phyloP scores from a whole-genome alignment of 2,113 vertebrate species.

The Argyrosomus japonicus region DNA sequence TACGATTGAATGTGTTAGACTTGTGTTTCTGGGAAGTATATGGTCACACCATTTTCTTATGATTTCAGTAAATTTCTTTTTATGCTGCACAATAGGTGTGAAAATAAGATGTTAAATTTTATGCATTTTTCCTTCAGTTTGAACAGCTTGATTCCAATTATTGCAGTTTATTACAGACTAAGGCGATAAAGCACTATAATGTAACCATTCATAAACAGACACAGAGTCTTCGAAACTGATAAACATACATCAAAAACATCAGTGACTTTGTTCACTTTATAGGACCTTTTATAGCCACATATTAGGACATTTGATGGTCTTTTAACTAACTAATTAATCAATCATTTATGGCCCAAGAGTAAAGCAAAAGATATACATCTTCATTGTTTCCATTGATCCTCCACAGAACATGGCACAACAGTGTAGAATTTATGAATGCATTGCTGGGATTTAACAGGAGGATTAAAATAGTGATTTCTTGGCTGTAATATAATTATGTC shows the following conservation, averaged over 20 bases:
- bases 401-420: not conserved
- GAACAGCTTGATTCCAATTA: too few species aligned
- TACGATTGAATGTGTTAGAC: too few species aligned
- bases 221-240: too few species aligned
- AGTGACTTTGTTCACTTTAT: too few species aligned
- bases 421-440: too few species aligned
- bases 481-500: not conserved
- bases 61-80: not conserved
- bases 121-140: too few species aligned
- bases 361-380: too few species aligned
- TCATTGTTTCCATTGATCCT: not conserved
- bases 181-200: too few species aligned
- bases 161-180: too few species aligned
- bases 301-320: not conserved
- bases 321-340: not conserved
- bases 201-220: too few species aligned
- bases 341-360: too few species aligned
- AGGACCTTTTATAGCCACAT: not conserved
- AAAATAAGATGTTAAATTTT: not conserved
- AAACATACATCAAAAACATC: too few species aligned
- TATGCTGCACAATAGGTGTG: not conserved
- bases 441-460: not conserved
- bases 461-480: not conserved
- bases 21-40: not conserved
- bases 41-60: not conserved